These are phyloP conservation scores for Polydrusus cervinus DNA, from an alignment of 2,888 invertebrate genomes.

Conservation along the genomic window DNA sequence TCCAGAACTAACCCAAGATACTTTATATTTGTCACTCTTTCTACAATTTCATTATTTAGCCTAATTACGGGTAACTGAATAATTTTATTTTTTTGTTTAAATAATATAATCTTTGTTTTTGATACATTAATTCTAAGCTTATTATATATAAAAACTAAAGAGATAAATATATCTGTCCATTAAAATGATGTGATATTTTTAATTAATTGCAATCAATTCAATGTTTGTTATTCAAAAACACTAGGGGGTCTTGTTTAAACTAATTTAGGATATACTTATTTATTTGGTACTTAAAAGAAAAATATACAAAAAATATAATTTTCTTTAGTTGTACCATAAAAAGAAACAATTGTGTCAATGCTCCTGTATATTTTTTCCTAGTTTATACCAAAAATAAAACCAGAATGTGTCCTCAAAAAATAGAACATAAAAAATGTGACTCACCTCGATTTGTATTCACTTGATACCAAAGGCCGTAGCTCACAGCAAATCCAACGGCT, in stretches of 20 bases:
- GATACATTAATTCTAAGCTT: too few relatives aligned
- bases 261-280: not conserved
- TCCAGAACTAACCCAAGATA: too few relatives aligned
- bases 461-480: constrained; percentile 79
- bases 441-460: constrained; percentile 83
- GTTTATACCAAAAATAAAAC: constrained; percentile 17
- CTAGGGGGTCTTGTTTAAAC: too few relatives aligned
- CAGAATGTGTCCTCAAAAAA: constrained; percentile 2
- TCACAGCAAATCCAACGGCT: constrained; percentile 74
- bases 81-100: too few relatives aligned
- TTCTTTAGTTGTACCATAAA: not conserved
- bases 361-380: not conserved
- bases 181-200: too few relatives aligned
- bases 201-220: too few relatives aligned
- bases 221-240: too few relatives aligned
- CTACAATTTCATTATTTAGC: too few relatives aligned
- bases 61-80: too few relatives aligned
- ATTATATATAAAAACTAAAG: constrained; percentile 20
- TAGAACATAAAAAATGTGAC: constrained; percentile 40
- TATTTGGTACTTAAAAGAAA: not conserved
- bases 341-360: not conserved
- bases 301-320: not conserved
- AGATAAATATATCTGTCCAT: too few relatives aligned
- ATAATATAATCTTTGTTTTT: too few relatives aligned
- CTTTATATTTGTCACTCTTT: too few relatives aligned